Conservation (phyloP, 64 coral and sea anemone genomes). For the Pachyseris speciosa region DNA sequence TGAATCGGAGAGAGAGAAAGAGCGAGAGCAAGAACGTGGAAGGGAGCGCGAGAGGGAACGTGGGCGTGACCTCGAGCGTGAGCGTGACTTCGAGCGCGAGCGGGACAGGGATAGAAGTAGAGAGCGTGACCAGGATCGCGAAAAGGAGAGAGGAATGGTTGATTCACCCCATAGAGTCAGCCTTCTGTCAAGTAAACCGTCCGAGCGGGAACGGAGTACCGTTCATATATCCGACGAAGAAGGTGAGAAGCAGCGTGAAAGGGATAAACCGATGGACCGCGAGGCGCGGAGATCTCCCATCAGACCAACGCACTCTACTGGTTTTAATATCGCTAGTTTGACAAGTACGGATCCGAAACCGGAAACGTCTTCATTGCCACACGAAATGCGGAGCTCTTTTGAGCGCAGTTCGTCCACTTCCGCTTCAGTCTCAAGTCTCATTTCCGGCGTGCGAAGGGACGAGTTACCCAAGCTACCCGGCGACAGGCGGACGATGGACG, state of each 20-base stretch:
- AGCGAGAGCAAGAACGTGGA: slow-evolving; percentile 62
- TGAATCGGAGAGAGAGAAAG: slow-evolving; percentile 82
- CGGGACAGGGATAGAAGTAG: slow-evolving; percentile 77
- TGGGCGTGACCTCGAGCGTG: slow-evolving; percentile 38
- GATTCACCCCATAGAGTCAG: slow-evolving; percentile 10
- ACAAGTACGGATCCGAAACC: slow-evolving; percentile 72
- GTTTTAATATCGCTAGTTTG: slow-evolving; percentile 90
- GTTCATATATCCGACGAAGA: slow-evolving; percentile 79
- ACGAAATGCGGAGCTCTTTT: slow-evolving; percentile 65
- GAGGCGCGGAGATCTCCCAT: slow-evolving; percentile 70
- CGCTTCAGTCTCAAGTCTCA: background rate
- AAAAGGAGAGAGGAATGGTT: slow-evolving; percentile 40
- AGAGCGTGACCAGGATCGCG: slow-evolving; percentile 61
- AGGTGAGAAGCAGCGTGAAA: slow-evolving; percentile 61
- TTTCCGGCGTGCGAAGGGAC: slow-evolving; percentile 62
- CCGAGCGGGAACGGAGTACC: slow-evolving; percentile 63
- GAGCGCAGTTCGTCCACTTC: slow-evolving; percentile 54
- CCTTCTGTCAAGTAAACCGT: slow-evolving; percentile 7
- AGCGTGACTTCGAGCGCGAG: slow-evolving; percentile 63
- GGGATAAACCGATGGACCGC: slow-evolving; percentile 55
- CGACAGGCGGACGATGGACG: slow-evolving; percentile 57
- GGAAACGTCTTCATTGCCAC: slow-evolving; percentile 46
- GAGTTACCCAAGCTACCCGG: slow-evolving; percentile 56
- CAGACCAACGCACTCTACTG: slow-evolving; percentile 56
- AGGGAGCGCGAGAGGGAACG: slow-evolving; percentile 65